These are phyloP conservation scores for Lasioglossum pauxillum DNA, from an alignment of 2,888 invertebrate genomes.

Conservation along the genomic window DNA sequence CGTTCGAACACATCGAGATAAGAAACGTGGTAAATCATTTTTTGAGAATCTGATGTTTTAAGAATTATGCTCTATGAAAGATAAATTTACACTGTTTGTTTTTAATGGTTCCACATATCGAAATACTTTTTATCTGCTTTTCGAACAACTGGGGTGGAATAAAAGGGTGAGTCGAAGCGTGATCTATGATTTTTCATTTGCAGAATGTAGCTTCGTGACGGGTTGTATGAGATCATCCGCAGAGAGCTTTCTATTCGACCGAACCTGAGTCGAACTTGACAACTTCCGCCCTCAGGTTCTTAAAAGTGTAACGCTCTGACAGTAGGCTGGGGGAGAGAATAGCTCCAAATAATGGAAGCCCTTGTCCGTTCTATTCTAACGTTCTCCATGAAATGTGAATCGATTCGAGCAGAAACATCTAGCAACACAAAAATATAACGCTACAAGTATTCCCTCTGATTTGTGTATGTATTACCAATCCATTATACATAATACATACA, in stretches of 20 bases:
- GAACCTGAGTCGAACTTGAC: constrained; percentile 34
- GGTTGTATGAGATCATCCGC: constrained; percentile 33
- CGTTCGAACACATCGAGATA: neutral
- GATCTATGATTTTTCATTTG: neutral
- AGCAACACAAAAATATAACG: neutral
- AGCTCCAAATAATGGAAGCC: constrained; percentile 34
- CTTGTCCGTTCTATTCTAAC: constrained; percentile 26
- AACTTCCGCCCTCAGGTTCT: constrained; percentile 45
- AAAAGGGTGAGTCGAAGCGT: neutral
- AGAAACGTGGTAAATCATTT: too few species aligned
- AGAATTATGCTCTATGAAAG: too few species aligned
- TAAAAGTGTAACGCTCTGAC: constrained; percentile 38
- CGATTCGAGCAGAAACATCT: neutral
- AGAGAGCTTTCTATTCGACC: constrained; percentile 32
- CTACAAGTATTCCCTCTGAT: neutral
- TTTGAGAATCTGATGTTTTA: too few species aligned
- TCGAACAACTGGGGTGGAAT: neutral
- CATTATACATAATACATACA: too few species aligned
- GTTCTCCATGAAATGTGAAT: neutral
- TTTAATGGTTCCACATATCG: neutral
- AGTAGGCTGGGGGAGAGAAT: neutral
- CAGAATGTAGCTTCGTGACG: constrained; percentile 20
- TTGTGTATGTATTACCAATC: neutral
- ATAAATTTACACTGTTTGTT: neutral
- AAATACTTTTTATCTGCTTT: neutral